phyloP scores from a whole-genome alignment of 64 coral and sea anemone species.

The Astreopora myriophthalma region DNA sequence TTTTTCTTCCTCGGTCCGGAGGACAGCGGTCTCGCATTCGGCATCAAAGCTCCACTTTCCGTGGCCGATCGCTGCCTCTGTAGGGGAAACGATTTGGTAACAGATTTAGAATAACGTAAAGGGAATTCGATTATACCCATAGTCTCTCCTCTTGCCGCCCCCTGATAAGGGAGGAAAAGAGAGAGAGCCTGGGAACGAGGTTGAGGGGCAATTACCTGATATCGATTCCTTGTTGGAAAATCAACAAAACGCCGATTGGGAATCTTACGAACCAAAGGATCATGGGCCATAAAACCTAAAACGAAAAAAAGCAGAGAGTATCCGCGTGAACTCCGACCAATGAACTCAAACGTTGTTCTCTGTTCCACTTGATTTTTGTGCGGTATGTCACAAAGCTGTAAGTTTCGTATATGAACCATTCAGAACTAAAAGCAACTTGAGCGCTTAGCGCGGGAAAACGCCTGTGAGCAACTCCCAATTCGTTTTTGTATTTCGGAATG shows the following conservation, averaged over 20 bases:
- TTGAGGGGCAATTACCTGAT: constrained; percentile 77
- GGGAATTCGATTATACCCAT: too few relatives aligned
- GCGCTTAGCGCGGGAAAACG: too few relatives aligned
- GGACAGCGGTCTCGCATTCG: constrained; percentile 25
- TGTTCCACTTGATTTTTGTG: not conserved
- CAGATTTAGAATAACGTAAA: not conserved
- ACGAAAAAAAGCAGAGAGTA: not conserved
- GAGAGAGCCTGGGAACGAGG: too few relatives aligned
- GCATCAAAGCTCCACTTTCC: constrained; percentile 44
- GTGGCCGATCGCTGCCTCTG: constrained; percentile 89
- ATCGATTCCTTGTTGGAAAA: constrained; percentile 33
- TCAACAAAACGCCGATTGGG: constrained; percentile 47
- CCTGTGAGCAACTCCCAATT: too few relatives aligned
- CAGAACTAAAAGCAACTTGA: not conserved
- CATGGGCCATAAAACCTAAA: constrained; percentile 90
- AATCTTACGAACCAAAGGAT: constrained; percentile 80
- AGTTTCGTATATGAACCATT: not conserved
- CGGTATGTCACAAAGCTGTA: too few relatives aligned
- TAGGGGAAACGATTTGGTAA: too few relatives aligned
- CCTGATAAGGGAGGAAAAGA: too few relatives aligned
- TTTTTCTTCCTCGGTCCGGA: not conserved
- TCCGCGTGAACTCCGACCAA: not conserved
- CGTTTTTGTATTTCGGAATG: too few relatives aligned
- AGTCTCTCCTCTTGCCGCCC: too few relatives aligned
- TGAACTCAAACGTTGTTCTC: too few relatives aligned